These are phyloP conservation scores for Cheilosia scutellata DNA, from an alignment of 2,888 invertebrate species.

Conservation along the genomic window DNA sequence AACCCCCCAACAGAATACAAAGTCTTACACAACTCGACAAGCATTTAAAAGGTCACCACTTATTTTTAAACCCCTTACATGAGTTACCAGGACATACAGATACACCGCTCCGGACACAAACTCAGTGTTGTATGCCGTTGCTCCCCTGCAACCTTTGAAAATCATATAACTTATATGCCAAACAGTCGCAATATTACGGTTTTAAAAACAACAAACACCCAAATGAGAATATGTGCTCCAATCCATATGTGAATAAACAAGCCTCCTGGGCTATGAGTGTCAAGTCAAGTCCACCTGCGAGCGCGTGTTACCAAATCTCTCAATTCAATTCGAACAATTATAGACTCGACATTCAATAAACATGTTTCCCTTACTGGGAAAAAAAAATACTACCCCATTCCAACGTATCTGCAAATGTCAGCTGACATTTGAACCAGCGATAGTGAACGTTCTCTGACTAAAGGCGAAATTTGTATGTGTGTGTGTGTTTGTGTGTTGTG, in stretches of 20 bases:
- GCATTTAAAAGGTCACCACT: too few relatives aligned
- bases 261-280: slow-evolving; percentile 1
- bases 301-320: slow-evolving; percentile 62
- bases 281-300: slow-evolving; percentile 57
- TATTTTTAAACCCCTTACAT: background rate
- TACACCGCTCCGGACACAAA: background rate
- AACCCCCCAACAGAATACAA: background rate
- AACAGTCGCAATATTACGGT: slow-evolving; percentile 17
- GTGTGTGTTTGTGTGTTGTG: slow-evolving; percentile 37
- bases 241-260: background rate
- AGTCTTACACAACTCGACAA: background rate
- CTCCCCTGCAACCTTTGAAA: slow-evolving; percentile 16
- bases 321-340: slow-evolving; percentile 68
- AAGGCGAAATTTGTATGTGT: slow-evolving; percentile 35
- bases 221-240: background rate
- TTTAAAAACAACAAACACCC: background rate
- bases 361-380: slow-evolving; percentile 12
- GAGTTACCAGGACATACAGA: background rate
- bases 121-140: slow-evolving; percentile 8
- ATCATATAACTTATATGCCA: slow-evolving; percentile 43
- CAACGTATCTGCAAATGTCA: slow-evolving; percentile 72
- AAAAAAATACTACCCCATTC: slow-evolving; percentile 21
- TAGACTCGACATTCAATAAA: slow-evolving; percentile 61
- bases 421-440: slow-evolving; percentile 72
- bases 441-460: slow-evolving; percentile 35